Conservation (phyloP, 2,888 invertebrate species). For the Cephus spinipes region DNA sequence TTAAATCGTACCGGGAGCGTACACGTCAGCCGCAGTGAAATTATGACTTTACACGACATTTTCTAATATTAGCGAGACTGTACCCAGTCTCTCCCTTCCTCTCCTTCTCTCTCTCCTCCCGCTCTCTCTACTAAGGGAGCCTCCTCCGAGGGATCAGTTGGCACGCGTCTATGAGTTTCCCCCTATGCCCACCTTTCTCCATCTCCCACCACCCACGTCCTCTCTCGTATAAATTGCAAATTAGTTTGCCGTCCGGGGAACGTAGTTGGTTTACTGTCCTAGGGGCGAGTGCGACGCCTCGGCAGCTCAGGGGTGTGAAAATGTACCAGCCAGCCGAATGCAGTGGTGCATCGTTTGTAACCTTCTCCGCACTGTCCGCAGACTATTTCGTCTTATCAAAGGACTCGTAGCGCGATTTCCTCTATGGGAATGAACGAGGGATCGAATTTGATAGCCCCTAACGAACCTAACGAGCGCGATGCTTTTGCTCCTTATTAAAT, state of each 20-base stretch:
- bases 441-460: neutral
- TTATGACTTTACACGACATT: constrained; percentile 24
- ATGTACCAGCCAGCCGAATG: neutral
- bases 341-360: constrained; percentile 1
- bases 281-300: neutral
- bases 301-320: neutral
- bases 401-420: neutral
- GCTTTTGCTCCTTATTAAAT: neutral
- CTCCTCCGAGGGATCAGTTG: neutral
- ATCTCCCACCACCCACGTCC: neutral
- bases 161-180: constrained; percentile 3
- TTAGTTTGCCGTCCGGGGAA: constrained; percentile 39
- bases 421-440: neutral
- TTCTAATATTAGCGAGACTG: constrained; percentile 19
- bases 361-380: neutral
- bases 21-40: constrained; percentile 10
- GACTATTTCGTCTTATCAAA: neutral
- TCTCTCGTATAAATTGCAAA: constrained; percentile 42
- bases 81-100: neutral
- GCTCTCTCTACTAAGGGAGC: neutral
- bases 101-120: neutral
- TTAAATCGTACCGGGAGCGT: constrained; percentile 8
- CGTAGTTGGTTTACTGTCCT: constrained; percentile 37
- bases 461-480: neutral
- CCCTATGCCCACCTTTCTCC: neutral